Percentiles rank a stretch among this genome's conserved stretches.
Conservation (phyloP, 2,888 invertebrate species). For the Trachelus iudaicus region DNA sequence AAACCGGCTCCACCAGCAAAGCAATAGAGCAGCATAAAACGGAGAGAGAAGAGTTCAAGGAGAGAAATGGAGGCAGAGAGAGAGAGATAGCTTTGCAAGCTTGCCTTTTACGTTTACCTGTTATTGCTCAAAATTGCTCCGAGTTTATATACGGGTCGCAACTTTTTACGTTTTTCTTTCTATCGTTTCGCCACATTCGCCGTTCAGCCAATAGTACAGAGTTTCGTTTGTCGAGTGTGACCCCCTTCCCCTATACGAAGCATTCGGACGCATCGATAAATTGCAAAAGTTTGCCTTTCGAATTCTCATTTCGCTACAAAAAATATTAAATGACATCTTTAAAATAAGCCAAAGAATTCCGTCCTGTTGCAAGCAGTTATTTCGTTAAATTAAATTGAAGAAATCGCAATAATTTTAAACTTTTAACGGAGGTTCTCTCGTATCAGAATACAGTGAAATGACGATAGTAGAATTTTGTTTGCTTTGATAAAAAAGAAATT, state of each 20-base stretch:
- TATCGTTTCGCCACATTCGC: not conserved
- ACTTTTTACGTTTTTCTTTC: not conserved
- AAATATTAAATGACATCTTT: not conserved
- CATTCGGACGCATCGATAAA: conserved; percentile 23
- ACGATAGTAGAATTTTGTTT: no score
- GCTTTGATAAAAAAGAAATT: no score
- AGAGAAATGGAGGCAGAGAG: conserved; percentile 13
- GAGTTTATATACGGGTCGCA: conserved; percentile 47
- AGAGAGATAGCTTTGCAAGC: conserved; percentile 30
- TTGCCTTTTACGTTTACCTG: conserved; percentile 42
- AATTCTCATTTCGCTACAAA: not conserved
- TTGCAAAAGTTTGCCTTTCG: not conserved
- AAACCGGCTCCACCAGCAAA: not conserved
- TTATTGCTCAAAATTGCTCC: conserved; percentile 45
- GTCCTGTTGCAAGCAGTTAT: not conserved
- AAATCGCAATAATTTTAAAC: not conserved
- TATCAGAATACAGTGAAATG: no score
- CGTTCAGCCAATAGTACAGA: not conserved
- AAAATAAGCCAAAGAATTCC: not conserved
- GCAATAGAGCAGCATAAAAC: conserved; percentile 24
- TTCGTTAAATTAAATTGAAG: not conserved
- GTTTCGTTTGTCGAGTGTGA: not conserved
- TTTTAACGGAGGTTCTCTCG: not conserved
- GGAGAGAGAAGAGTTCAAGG: conserved; percentile 4
- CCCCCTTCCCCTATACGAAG: not conserved